Conservation (phyloP, 2,888 invertebrate species). For the Pterostichus niger region DNA sequence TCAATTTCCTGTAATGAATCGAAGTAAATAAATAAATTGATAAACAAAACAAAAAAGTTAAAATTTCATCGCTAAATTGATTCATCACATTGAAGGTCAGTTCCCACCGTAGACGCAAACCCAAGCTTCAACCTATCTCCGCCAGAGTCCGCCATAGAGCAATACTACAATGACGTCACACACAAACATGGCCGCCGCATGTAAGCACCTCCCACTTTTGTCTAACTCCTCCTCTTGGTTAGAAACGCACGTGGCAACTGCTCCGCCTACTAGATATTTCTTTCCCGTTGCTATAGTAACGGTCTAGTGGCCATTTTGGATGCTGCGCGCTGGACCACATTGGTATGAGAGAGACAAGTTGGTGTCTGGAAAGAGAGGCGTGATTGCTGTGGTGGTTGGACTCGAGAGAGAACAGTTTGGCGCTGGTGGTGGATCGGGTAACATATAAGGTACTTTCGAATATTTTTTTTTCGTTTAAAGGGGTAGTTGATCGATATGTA, state of each 20-base stretch:
- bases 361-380: neutral
- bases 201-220: conserved; percentile 69
- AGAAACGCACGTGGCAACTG: conserved; percentile 70
- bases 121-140: conserved; percentile 63
- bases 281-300: conserved; percentile 73
- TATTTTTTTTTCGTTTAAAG: neutral
- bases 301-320: conserved; percentile 68
- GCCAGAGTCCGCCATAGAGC: conserved; percentile 69
- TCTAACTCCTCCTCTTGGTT: conserved; percentile 42
- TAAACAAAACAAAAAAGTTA: neutral
- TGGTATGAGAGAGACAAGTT: conserved; percentile 2
- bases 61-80: neutral
- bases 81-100: conserved; percentile 47
- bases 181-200: conserved; percentile 69
- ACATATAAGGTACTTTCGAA: conserved; percentile 1
- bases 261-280: conserved; percentile 71
- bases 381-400: neutral
- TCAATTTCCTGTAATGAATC: no score
- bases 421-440: neutral
- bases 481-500: conserved; percentile 24
- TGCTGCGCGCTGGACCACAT: conserved; percentile 57
- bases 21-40: neutral
- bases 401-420: neutral
- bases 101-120: conserved; percentile 68
- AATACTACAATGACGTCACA: conserved; percentile 68